These are phyloP conservation scores for Alloscopus bannaensis DNA, from an alignment of 2,888 invertebrate genomes.

Conservation along the genomic window DNA sequence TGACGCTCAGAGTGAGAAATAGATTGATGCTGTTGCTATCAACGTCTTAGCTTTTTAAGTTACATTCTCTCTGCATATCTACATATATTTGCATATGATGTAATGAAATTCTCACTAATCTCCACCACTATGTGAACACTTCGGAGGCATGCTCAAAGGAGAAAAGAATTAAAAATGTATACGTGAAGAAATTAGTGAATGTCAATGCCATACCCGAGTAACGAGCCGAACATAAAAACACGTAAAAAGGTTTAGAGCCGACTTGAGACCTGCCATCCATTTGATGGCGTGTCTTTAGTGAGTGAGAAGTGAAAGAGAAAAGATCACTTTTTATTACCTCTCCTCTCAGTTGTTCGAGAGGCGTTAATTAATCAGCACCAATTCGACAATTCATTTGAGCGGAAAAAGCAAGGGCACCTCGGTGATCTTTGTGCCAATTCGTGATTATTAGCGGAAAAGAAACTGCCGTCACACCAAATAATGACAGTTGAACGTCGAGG, in stretches of 20 bases:
- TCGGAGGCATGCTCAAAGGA: too few species aligned
- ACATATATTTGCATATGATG: too few species aligned
- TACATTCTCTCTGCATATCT: too few species aligned
- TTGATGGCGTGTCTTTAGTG: background rate
- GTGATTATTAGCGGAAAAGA: background rate
- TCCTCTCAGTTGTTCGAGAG: constrained; percentile 13
- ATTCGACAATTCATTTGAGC: constrained; percentile 12
- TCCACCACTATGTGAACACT: too few species aligned
- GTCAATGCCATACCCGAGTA: constrained; percentile 19
- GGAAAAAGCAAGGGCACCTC: constrained; percentile 9
- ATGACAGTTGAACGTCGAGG: constrained; percentile 21
- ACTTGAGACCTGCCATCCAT: background rate
- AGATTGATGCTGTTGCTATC: too few species aligned
- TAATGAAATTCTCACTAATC: too few species aligned
- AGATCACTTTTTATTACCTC: constrained; percentile 4
- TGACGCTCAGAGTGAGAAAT: too few species aligned
- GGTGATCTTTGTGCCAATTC: background rate
- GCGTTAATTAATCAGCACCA: constrained; percentile 26
- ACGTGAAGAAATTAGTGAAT: constrained; percentile 12
- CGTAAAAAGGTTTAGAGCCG: too few species aligned
- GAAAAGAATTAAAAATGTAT: too few species aligned
- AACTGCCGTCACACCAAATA: background rate
- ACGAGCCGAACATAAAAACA: too few species aligned
- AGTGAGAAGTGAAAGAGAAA: constrained; percentile 4
- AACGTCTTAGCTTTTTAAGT: too few species aligned